Evolutionary conservation across 2,113 vertebrate genomes (phyloP).

Genomic region (Nipponia nippon): DNA sequence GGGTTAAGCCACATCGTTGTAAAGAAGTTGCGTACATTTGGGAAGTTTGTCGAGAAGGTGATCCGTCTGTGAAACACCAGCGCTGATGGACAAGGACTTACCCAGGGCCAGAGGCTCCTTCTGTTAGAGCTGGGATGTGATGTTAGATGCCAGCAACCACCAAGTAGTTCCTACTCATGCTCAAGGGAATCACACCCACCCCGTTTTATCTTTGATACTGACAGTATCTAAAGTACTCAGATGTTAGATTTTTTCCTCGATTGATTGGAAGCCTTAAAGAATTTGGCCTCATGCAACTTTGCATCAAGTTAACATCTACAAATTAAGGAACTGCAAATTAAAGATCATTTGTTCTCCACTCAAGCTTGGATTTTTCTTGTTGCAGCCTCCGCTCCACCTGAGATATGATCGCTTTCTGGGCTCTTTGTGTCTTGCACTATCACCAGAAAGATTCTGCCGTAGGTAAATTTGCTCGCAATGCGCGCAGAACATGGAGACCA

Average conservation of each 20-base stretch:
- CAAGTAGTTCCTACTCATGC: background rate
- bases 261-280: background rate
- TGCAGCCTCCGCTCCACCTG: background rate
- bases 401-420: background rate
- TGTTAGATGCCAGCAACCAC: background rate
- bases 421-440: background rate
- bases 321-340: background rate
- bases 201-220: background rate
- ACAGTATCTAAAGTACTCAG: background rate
- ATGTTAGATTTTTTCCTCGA: background rate
- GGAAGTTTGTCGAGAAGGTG: background rate
- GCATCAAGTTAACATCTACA: background rate
- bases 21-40: background rate
- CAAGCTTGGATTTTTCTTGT: background rate
- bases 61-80: background rate
- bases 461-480: background rate
- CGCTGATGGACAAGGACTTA: background rate
- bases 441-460: background rate
- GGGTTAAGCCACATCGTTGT: background rate
- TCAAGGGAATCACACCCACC: background rate
- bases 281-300: background rate
- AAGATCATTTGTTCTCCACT: background rate
- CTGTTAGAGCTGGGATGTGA: background rate
- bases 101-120: background rate
- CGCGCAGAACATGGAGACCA: background rate